Conservation (phyloP, 1,140 invertebrate genomes). For the Orchesella cincta region DNA sequence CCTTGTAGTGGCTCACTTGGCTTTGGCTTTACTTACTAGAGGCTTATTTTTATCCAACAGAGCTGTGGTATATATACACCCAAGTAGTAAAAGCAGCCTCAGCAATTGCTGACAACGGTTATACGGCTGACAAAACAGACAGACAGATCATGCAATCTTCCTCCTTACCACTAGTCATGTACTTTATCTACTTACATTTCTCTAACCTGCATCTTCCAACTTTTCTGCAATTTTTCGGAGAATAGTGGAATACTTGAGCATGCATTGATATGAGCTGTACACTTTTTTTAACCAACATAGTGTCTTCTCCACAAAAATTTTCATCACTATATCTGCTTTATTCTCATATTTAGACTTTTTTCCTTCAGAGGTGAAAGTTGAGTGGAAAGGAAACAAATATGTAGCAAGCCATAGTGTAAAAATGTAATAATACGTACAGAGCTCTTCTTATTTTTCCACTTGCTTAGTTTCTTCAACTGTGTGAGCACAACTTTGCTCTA, state of each 20-base stretch:
- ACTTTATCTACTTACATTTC: no score
- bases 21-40: neutral
- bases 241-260: no score
- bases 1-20: neutral
- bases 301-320: no score
- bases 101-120: constrained; percentile 28
- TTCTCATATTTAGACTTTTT: no score
- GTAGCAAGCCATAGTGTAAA: neutral
- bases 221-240: no score
- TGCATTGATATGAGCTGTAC: no score
- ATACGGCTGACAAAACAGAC: constrained; percentile 23
- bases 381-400: neutral
- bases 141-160: constrained; percentile 11
- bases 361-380: neutral
- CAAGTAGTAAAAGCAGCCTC: neutral
- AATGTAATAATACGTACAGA: neutral
- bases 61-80: neutral
- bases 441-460: neutral
- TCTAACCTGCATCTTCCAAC: no score
- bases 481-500: no score
- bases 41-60: neutral
- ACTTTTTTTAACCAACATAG: no score
- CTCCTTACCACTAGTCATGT: neutral
- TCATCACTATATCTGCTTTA: no score
- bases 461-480: neutral